Percentiles rank a stretch among this genome's conserved stretches.
Evolutionary conservation across 1,140 invertebrate genomes (phyloP).

Genomic region (Ceratitis capitata): DNA sequence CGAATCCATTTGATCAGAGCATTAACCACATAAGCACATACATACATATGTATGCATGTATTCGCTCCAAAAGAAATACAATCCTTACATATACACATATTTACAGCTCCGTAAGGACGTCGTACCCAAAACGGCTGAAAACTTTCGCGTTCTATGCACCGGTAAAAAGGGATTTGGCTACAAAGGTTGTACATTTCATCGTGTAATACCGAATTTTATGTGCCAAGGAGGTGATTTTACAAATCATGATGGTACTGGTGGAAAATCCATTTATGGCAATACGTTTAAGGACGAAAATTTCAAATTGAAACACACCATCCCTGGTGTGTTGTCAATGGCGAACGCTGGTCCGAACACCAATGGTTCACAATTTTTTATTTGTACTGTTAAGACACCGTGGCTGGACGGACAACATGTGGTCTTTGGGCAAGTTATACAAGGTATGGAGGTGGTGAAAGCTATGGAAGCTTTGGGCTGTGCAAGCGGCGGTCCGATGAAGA

Average conservation of each 20-base stretch:
- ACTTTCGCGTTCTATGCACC: conserved; percentile 41
- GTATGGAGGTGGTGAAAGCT: conserved; percentile 93
- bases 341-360: conserved; percentile 60
- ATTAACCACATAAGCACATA: background rate
- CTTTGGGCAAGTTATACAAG: conserved; percentile 91
- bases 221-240: conserved; percentile 44
- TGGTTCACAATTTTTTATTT: conserved; percentile 42
- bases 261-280: conserved; percentile 80
- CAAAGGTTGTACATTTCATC: conserved; percentile 88
- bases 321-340: conserved; percentile 86
- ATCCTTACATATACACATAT: too few species aligned
- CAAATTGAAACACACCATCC: conserved; percentile 86
- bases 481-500: conserved; percentile 84
- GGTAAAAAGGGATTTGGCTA: conserved; percentile 75
- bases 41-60: too few species aligned
- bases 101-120: conserved; percentile 67
- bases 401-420: conserved; percentile 95
- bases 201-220: conserved; percentile 97
- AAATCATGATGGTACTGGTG: conserved; percentile 40
- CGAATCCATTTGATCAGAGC: background rate
- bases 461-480: conserved; percentile 82
- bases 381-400: conserved; percentile 92
- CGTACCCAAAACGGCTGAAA: conserved; percentile 43
- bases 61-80: background rate
- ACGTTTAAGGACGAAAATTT: conserved; percentile 98